Evolutionary conservation across 2,888 invertebrate species (phyloP).

Genomic region (Aquatica leii): DNA sequence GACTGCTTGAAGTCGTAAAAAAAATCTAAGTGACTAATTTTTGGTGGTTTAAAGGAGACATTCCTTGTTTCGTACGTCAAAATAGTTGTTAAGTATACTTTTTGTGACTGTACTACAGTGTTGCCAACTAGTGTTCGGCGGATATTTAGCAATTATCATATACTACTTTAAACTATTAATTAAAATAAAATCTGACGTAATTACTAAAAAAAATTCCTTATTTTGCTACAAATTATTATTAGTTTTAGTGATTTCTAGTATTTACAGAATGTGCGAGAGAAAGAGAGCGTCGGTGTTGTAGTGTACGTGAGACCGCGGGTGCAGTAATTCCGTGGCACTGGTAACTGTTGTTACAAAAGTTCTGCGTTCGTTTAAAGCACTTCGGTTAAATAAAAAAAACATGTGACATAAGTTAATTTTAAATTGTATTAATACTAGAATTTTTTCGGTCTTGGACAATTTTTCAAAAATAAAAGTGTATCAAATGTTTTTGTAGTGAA

Average conservation of each 20-base stretch:
- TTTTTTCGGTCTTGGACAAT: too few species aligned
- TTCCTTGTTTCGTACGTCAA: constrained; percentile 10
- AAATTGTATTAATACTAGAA: too few species aligned
- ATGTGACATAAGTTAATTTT: background rate
- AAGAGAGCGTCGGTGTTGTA: constrained; percentile 15
- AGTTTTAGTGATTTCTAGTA: too few species aligned
- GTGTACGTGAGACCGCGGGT: constrained; percentile 18
- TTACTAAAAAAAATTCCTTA: too few species aligned
- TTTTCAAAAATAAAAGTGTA: too few species aligned
- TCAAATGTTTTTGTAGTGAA: too few species aligned
- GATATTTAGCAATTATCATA: background rate
- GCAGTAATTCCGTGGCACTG: constrained; percentile 34
- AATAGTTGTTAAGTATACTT: background rate
- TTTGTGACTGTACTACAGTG: constrained; percentile 8
- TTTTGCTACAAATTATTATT: too few species aligned
- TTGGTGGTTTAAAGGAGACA: too few species aligned
- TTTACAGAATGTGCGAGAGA: too few species aligned
- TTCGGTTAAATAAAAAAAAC: background rate
- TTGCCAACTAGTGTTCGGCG: background rate
- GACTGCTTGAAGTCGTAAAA: too few species aligned
- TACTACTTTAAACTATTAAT: background rate
- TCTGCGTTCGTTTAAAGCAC: background rate
- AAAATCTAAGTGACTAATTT: too few species aligned
- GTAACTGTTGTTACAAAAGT: constrained; percentile 4
- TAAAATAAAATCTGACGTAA: too few species aligned